Conservation (phyloP, 2,888 invertebrate species). For the Conchocele bisecta region DNA sequence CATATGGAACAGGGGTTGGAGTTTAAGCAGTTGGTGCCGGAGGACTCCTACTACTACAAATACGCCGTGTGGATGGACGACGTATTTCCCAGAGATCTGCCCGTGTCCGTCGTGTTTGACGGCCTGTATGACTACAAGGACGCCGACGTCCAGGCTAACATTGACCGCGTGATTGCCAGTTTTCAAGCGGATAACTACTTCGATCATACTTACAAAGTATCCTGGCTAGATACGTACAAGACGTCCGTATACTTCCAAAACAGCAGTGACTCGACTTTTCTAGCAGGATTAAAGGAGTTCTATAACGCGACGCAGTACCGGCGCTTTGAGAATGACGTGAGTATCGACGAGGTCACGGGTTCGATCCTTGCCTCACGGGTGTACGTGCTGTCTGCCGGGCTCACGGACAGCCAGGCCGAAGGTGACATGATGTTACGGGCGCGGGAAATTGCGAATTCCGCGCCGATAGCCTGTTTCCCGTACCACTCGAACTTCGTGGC, state of each 20-base stretch:
- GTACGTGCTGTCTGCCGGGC: constrained; percentile 93
- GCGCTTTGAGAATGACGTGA: constrained; percentile 61
- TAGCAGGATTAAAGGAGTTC: constrained; percentile 25
- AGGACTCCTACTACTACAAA: constrained; percentile 47
- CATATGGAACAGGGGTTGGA: constrained; percentile 50
- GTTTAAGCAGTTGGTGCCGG: constrained; percentile 36
- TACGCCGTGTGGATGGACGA: constrained; percentile 31
- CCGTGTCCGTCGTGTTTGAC: constrained; percentile 28
- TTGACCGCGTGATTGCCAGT: constrained; percentile 7
- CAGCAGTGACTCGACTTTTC: constrained; percentile 21
- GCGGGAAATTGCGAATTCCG: constrained; percentile 61
- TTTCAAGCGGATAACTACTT: constrained; percentile 24
- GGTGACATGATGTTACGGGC: constrained; percentile 67
- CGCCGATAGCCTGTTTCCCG: constrained; percentile 60
- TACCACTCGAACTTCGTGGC: constrained; percentile 67
- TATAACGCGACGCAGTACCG: constrained; percentile 14
- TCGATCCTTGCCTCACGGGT: constrained; percentile 89
- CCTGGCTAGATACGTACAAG: constrained; percentile 34
- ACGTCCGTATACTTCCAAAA: constrained; percentile 1
- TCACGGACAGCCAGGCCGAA: constrained; percentile 88
- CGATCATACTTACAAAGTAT: constrained; percentile 27
- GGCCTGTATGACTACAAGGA: constrained; percentile 18
- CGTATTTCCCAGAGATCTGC: constrained; percentile 19
- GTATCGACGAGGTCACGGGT: constrained; percentile 30
- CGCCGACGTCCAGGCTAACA: not conserved